Conservation (phyloP, 2,113 vertebrate species). For the Cyprinodon brontotheroides region DNA sequence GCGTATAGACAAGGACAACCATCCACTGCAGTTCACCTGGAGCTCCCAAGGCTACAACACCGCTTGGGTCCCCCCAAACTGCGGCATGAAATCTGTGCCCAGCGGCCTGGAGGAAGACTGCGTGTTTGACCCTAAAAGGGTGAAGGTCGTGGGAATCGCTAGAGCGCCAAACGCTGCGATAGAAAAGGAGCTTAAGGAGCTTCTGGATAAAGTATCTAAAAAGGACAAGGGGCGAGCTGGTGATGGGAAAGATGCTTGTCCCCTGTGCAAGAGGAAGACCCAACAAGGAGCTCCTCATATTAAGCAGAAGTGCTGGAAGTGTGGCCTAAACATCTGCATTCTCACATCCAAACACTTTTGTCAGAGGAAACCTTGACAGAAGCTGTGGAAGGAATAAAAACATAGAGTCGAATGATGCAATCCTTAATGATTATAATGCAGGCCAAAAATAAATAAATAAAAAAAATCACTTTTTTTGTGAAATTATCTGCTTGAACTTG, state of each 20-base stretch:
- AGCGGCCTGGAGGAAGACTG: slow-evolving; percentile 76
- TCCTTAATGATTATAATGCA: background rate
- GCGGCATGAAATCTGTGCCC: slow-evolving; percentile 63
- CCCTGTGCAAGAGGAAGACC: slow-evolving; percentile 62
- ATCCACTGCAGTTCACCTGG: slow-evolving; percentile 66
- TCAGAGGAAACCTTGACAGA: slow-evolving; percentile 14
- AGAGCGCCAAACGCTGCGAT: slow-evolving; percentile 43
- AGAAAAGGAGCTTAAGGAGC: slow-evolving; percentile 55
- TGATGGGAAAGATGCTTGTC: slow-evolving; percentile 29
- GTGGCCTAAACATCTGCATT: slow-evolving; percentile 67
- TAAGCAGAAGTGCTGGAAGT: slow-evolving; percentile 70
- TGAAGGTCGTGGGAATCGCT: slow-evolving; percentile 59
- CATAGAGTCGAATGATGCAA: background rate
- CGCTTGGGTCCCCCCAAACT: slow-evolving; percentile 74
- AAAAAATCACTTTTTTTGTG: too few relatives aligned
- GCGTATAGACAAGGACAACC: slow-evolving; percentile 61
- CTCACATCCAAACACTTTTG: slow-evolving; percentile 70
- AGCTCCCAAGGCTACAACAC: slow-evolving; percentile 61
- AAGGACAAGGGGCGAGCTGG: background rate
- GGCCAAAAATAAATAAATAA: too few relatives aligned
- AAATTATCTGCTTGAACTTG: too few relatives aligned
- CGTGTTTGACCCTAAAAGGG: slow-evolving; percentile 72
- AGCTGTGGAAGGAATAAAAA: background rate
- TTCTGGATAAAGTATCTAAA: slow-evolving; percentile 40
- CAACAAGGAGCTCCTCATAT: slow-evolving; percentile 48